phyloP scores from a whole-genome alignment of 2,797 vertebrate genomes.

The Dendrocincla tyrannina region DNA sequence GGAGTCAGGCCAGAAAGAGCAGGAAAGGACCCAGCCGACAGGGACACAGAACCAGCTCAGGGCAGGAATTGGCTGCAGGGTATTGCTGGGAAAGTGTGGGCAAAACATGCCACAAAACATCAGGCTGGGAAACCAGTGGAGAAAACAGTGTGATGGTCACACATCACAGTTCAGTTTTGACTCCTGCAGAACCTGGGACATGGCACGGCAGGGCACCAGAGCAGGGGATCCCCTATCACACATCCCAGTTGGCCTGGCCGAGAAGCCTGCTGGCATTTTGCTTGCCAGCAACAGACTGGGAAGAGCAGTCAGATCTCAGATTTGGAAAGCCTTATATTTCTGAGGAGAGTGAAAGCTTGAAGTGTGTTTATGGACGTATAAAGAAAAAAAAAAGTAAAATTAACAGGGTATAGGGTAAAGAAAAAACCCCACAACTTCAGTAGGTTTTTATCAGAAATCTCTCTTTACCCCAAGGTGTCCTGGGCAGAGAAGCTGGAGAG shows the following conservation, averaged over 20 bases:
- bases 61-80: neutral
- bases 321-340: neutral
- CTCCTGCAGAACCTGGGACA: neutral
- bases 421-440: neutral
- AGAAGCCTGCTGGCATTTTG: neutral
- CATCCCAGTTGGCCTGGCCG: neutral
- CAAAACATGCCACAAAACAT: neutral
- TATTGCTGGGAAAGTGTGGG: neutral
- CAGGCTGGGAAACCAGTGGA: neutral
- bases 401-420: neutral
- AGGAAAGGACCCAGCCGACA: neutral
- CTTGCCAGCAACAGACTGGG: neutral
- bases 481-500: neutral
- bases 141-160: accelerated
- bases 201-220: neutral
- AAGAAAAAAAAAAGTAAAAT: neutral
- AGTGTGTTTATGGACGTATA: neutral
- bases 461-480: neutral
- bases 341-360: neutral
- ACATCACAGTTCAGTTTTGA: neutral
- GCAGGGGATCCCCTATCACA: neutral
- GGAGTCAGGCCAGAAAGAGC: neutral
- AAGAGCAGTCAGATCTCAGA: neutral
- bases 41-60: neutral
- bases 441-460: neutral